Evolutionary conservation across 2,888 invertebrate species (phyloP).

Genomic region (Trisateles emortualis): DNA sequence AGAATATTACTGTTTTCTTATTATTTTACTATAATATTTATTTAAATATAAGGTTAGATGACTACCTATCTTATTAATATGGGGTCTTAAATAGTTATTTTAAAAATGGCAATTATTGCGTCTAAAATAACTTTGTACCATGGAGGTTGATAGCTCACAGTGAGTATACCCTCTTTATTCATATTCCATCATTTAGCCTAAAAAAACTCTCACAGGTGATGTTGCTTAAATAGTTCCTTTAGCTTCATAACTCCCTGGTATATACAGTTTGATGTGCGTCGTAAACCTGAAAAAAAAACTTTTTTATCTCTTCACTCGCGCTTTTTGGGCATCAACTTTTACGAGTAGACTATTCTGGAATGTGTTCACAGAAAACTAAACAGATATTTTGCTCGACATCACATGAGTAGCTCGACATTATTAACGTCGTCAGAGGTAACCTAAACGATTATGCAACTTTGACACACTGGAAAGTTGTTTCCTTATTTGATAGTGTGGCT

Average conservation of each 20-base stretch:
- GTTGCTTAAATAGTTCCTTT: constrained; percentile 18
- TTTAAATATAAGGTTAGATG: too few species aligned
- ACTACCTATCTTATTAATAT: too few species aligned
- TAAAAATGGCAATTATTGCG: too few species aligned
- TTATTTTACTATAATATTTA: too few species aligned
- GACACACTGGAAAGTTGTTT: constrained; percentile 9
- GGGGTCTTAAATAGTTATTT: too few species aligned
- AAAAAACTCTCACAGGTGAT: not conserved
- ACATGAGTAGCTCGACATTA: constrained; percentile 19
- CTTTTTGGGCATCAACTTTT: constrained; percentile 44
- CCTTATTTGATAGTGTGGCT: not conserved
- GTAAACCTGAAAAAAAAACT: constrained; percentile 43
- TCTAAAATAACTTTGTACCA: too few species aligned
- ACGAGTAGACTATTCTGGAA: constrained; percentile 32
- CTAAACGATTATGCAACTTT: constrained; percentile 1
- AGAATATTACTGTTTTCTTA: not conserved
- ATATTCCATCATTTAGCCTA: not conserved
- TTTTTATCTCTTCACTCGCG: constrained; percentile 38
- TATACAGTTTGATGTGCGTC: constrained; percentile 45
- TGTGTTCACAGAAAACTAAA: constrained; percentile 40
- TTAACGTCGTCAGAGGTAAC: constrained; percentile 21
- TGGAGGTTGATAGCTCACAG: too few species aligned
- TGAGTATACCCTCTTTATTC: too few species aligned
- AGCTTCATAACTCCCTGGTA: constrained; percentile 42
- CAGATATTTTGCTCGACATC: too few species aligned